Percentiles rank a stretch among this genome's conserved stretches.
Conservation (phyloP, 2,797 vertebrate species). For the Chromobotia macracanthus region DNA sequence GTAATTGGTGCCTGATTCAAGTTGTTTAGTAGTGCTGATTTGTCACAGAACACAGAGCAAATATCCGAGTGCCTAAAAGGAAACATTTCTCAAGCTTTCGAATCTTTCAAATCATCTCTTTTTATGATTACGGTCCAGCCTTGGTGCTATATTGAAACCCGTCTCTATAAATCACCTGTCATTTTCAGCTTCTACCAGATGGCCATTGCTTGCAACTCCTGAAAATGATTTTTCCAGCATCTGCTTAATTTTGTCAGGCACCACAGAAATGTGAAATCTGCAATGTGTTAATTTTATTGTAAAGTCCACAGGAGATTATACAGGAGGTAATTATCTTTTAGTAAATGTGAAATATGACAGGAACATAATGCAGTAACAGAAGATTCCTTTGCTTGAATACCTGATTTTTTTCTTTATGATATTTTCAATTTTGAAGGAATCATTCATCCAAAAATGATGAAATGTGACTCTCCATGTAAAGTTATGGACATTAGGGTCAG, state of each 20-base stretch:
- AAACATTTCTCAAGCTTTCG: slow-evolving; percentile 39
- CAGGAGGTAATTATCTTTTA: no score
- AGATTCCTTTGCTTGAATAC: background rate
- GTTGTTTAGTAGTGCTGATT: slow-evolving; percentile 32
- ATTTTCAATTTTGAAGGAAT: background rate
- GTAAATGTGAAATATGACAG: background rate
- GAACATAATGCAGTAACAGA: background rate
- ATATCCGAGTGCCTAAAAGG: slow-evolving; percentile 26
- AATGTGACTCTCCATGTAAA: background rate
- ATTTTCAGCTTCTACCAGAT: slow-evolving; percentile 2
- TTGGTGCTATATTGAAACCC: slow-evolving; percentile 9
- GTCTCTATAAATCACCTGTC: slow-evolving; percentile 12
- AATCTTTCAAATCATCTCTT: slow-evolving; percentile 22
- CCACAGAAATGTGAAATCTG: background rate
- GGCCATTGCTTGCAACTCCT: background rate
- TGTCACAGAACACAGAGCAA: slow-evolving; percentile 27
- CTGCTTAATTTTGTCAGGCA: background rate
- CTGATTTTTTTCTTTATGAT: background rate
- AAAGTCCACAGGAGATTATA: background rate
- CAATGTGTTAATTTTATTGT: background rate
- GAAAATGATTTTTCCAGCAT: background rate
- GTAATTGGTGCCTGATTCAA: slow-evolving; percentile 25
- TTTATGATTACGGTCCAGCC: background rate
- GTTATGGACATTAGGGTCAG: background rate
- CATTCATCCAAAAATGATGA: background rate